Evolutionary conservation across 2,113 vertebrate species (phyloP).

Genomic region (Passer domesticus): DNA sequence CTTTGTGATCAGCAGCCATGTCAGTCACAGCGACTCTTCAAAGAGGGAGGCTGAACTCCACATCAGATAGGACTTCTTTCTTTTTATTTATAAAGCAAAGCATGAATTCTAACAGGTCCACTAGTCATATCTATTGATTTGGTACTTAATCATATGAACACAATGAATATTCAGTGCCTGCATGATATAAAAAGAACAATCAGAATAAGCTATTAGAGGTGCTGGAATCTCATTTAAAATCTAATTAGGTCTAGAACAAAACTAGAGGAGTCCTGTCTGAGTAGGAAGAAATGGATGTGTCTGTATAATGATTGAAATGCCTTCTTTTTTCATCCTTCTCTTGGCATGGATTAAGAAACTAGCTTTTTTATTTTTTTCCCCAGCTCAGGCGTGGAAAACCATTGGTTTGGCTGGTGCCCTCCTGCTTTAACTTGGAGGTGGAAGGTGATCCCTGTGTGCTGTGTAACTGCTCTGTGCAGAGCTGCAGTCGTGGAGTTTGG

Average conservation of each 20-base stretch:
- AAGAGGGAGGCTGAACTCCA: slow-evolving; percentile 34
- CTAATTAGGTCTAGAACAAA: slow-evolving; percentile 77
- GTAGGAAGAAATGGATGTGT: slow-evolving; percentile 65
- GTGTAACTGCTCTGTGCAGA: background rate
- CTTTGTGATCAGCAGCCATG: slow-evolving; percentile 26
- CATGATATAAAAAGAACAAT: slow-evolving; percentile 80
- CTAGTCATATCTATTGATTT: slow-evolving; percentile 69
- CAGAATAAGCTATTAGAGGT: slow-evolving; percentile 80
- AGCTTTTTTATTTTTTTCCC: background rate
- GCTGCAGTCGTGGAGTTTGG: background rate
- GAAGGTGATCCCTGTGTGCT: background rate
- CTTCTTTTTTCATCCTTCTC: slow-evolving; percentile 23
- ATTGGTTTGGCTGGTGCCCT: background rate
- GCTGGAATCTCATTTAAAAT: slow-evolving; percentile 80
- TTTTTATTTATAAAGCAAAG: slow-evolving; percentile 59
- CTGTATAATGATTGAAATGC: slow-evolving; percentile 28
- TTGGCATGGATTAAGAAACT: background rate
- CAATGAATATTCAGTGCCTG: slow-evolving; percentile 74
- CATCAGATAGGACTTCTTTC: slow-evolving; percentile 52
- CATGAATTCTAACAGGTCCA: slow-evolving; percentile 61
- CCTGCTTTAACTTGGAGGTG: background rate
- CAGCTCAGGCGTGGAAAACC: background rate
- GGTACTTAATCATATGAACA: slow-evolving; percentile 73
- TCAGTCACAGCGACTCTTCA: slow-evolving; percentile 12
- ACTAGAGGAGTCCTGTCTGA: slow-evolving; percentile 65